phyloP scores from a whole-genome alignment of 2,113 vertebrate species.

The Psephotus haematonotus region DNA sequence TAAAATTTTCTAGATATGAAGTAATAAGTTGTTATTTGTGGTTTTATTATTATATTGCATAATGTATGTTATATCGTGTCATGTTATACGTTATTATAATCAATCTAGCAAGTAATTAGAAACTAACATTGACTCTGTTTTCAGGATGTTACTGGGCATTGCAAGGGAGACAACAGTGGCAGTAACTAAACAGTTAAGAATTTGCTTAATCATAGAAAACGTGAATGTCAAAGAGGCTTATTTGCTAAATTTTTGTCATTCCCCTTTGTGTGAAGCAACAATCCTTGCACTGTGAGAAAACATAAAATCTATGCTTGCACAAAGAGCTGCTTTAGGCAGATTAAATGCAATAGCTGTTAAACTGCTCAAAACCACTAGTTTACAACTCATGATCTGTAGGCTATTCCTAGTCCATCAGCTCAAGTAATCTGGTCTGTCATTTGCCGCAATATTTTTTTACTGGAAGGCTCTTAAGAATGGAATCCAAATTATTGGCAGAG shows the following conservation, averaged over 20 bases:
- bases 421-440: background rate
- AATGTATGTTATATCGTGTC: background rate
- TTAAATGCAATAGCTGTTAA: background rate
- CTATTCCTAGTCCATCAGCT: background rate
- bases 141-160: background rate
- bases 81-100: background rate
- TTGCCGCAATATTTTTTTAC: background rate
- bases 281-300: background rate
- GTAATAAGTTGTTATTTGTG: background rate
- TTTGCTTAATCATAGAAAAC: background rate
- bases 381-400: rapidly evolving
- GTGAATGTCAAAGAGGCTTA: background rate
- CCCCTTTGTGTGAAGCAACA: background rate
- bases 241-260: background rate
- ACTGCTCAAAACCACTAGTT: background rate
- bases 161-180: background rate
- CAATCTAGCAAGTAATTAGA: background rate
- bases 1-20: background rate
- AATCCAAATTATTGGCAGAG: background rate
- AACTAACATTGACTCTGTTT: background rate
- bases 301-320: background rate
- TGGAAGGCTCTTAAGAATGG: background rate
- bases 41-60: background rate
- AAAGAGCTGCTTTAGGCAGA: background rate
- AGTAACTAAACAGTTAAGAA: background rate